Conservation (phyloP, 64 coral and sea anemone genomes). For the Montipora capricornis region DNA sequence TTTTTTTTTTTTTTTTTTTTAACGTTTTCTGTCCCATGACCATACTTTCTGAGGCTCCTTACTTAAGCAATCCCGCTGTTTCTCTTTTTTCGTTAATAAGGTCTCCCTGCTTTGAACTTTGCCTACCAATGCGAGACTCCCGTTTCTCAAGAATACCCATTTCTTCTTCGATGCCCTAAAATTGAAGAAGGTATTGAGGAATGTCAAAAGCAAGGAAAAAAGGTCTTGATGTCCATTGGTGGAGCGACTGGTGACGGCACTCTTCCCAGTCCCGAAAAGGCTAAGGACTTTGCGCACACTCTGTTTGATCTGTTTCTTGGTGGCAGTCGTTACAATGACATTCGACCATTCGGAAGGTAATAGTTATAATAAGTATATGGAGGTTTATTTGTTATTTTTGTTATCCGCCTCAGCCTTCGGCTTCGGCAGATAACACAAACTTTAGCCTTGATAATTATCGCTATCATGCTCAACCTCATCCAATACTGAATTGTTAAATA, state of each 20-base stretch:
- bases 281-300: slow-evolving; percentile 59
- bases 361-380: too few relatives aligned
- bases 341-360: slow-evolving; percentile 85
- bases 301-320: slow-evolving; percentile 83
- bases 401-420: too few relatives aligned
- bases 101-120: slow-evolving; percentile 84
- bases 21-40: too few relatives aligned
- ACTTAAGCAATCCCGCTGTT: too few relatives aligned
- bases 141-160: slow-evolving; percentile 60
- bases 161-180: slow-evolving; percentile 74
- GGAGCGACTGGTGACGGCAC: slow-evolving; percentile 82
- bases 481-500: too few relatives aligned
- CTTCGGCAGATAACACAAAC: too few relatives aligned
- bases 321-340: slow-evolving; percentile 18
- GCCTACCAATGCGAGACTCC: slow-evolving; percentile 73
- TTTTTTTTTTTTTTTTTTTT: too few relatives aligned
- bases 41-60: neutral
- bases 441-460: too few relatives aligned
- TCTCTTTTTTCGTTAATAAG: neutral
- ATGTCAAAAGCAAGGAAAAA: slow-evolving; percentile 85
- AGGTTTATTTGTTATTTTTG: too few relatives aligned
- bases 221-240: slow-evolving; percentile 87
- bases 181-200: slow-evolving; percentile 85
- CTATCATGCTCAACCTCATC: too few relatives aligned
- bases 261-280: slow-evolving; percentile 44